phyloP scores from a whole-genome alignment of 2,113 vertebrate genomes.

The Phyllopteryx taeniolatus region DNA sequence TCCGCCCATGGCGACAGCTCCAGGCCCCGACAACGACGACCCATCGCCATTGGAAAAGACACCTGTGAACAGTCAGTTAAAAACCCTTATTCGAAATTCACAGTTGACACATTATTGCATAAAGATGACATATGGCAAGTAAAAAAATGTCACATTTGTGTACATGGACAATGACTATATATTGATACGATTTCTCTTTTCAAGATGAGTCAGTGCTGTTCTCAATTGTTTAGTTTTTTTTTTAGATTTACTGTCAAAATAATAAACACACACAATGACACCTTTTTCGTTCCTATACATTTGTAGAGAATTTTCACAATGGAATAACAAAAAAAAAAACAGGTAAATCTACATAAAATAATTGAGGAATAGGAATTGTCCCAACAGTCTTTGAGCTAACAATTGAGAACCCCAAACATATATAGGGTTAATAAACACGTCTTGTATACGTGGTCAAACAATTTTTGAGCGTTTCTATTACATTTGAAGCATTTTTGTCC shows the following conservation, averaged over 20 bases:
- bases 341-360: background rate
- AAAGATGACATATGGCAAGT: background rate
- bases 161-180: background rate
- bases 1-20: conserved; percentile 43
- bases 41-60: conserved; percentile 59
- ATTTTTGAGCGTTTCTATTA: background rate
- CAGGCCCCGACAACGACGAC: conserved; percentile 47
- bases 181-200: too few relatives aligned
- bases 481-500: background rate
- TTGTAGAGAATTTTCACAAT: background rate
- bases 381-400: background rate
- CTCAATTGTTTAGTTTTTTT: background rate
- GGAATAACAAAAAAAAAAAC: background rate
- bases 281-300: background rate
- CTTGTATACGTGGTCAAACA: background rate
- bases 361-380: background rate
- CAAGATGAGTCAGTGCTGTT: background rate
- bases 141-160: background rate
- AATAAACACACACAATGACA: background rate
- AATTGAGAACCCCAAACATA: background rate
- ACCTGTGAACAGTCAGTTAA: conserved; percentile 49
- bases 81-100: background rate
- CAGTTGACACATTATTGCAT: background rate
- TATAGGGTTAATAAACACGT: too few relatives aligned
- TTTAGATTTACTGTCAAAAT: background rate